Base-by-base conservation (phyloP, 2,797 vertebrate species). In the Chrysocyon brachyurus region DNA sequence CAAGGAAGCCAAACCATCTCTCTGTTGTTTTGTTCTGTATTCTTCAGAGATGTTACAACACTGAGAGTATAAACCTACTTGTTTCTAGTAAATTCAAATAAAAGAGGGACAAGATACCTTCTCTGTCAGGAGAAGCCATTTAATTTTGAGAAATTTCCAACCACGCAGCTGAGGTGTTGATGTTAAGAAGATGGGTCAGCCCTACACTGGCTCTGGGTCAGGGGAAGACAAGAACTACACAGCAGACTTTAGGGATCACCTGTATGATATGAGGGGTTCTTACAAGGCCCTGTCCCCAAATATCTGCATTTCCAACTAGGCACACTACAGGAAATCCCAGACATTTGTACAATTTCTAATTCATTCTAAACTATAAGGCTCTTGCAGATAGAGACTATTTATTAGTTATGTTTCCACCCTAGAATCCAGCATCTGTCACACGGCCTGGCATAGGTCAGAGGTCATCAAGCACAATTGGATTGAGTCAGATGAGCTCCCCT, bases 111-210 rank as follows among this genome's bases (percentile, higher is more conserved):
- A 56, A 56, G 61, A 19, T 56, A 36, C 31, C 12, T 82, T 70
- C 52, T 85, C 75, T 75, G 33, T 86, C 26, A 40, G 59, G 54
- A 87, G 49, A 72, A 49, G 56, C 22, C 84, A 59, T 16, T 87
- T 81, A 70, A 81, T 81, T 79, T 79, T 12, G 54, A 87, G 92
- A 93, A 68, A 79, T 79, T 84, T 33, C 28, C 28, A 87, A 33
- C 73, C 82, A 79, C 0, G 22, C 19, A 59, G 54, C 28, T 21
- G 6, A 22, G 19, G 10, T 56, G 61, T 21, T 46, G 28, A 28
- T 68, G 31, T n/a, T 59, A 57, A 52, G 16, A 85, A 85, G 26
- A 40, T 17, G 72, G 21, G 52, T 46, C 52, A 54, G 16, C 24
- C 5, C 5, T 68, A 14, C n/a, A 28, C 21, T 31, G 49, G 31